Base-by-base conservation (phyloP, 2,888 invertebrate species). In the Agriotes lineatus region DNA sequence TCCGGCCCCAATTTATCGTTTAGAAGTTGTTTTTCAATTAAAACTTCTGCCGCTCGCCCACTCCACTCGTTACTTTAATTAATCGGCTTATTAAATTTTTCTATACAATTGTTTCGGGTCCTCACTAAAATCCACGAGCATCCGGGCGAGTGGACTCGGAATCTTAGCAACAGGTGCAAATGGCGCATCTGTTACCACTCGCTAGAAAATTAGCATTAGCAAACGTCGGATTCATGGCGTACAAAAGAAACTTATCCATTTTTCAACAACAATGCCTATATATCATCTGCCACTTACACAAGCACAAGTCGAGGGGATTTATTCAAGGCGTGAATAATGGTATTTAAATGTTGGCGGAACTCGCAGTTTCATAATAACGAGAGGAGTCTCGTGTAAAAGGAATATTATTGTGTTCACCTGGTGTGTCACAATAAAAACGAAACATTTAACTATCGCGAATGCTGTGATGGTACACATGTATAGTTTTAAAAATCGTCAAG, bases 21-120 rank as follows among this genome's bases (percentile, higher is more conserved):
- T 52, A 52, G 52, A 33, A 52, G 52, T 35, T 52, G 52, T 52
- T 52, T 52, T 52, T 52, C 52, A 52, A 52, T 52, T 52, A 52
- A 52, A 52, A 52, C 33, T 52, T 52, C 18, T 33, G 9, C 52
- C 33, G 52, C 14, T 33, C 52, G 33, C 52, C 52, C 52, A 52
- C 52, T 52, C 10, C 18, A 10, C 52, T 52, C 52, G 18, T 52
- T 52, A 33, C 52, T 33, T 52, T 52, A 52, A 52, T 52, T 52
- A 52, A 33, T 16, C 16, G 16, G 33, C 30, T 35, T 35, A 52
- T 35, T 52, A 52, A 52, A 33, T 52, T 48, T 48, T 48, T 12
- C 48, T 10, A 5, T 22, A 48, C 25, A 9, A 7, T 22, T 48
- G 5, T 22, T 48, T 22, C n/a, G 12, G 5, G 1, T 16, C 16